Base-by-base conservation (phyloP, 2,888 invertebrate genomes). In the Leptogaster cylindrica region DNA sequence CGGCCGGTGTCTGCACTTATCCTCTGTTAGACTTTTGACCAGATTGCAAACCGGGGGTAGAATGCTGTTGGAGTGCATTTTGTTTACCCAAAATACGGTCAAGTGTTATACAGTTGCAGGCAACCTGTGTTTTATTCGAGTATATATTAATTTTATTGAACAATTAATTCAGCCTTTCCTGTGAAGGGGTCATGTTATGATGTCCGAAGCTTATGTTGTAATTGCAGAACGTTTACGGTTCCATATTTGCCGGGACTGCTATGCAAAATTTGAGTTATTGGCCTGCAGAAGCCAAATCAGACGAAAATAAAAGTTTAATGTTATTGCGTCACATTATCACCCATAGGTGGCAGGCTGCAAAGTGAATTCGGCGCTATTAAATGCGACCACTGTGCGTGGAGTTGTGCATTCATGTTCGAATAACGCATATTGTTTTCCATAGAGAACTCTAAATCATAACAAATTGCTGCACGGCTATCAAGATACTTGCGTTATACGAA, bases 61-160 rank as follows among this genome's bases (percentile, higher is more conserved):
- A 46, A 23, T 41, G 25, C 27, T 41, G 58, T 41, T 39, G 23
- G 61, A 64, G 48, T 64, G 64, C 48, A 64, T 48, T 64, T 64
- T 64, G 48, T 64, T 48, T 55, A 55, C 36, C 51, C 48, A 64
- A 64, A 48, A 64, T 48, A 61, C 61, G 61, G 61, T 61, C 61
- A 61, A 61, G 61, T 44, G 44, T 28, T 61, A 61, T 44, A 61
- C 69, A 69, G 51, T 71, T 76, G 74, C 76, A 76, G 41, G 61
- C 61, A 28, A 27, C 28, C 44, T 58, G 58, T 61, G 61, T 61
- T 61, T 61, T 61, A 61, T 61, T 61, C 61, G 44, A 76, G 79
- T 77, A 79, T 80, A 79, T 78, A 78, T 79, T 80, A 66, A 66
- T 66, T 66, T 66, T 66, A 66, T 66, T 66, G 66, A 66, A 55